Percentiles rank a stretch among this genome's conserved stretches.
These are phyloP conservation scores for Drosophila subquinaria DNA, from an alignment of 2,888 invertebrate genomes.

Conservation along the genomic window DNA sequence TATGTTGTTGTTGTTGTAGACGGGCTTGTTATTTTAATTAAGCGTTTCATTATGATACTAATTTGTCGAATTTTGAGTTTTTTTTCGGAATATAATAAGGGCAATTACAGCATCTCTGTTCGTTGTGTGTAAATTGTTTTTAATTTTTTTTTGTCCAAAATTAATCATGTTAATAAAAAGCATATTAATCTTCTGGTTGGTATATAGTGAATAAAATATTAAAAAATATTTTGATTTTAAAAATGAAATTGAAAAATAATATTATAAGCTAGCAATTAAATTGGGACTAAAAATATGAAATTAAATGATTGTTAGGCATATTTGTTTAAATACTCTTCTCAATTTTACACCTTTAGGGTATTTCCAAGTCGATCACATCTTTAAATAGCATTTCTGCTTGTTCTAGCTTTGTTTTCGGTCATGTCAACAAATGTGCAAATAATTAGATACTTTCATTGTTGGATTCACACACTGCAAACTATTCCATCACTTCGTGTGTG, in stretches of 20 bases:
- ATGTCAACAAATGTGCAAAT: slow-evolving; percentile 47
- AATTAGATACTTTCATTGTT: slow-evolving; percentile 20
- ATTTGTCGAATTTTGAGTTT: slow-evolving; percentile 54
- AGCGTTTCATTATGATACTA: slow-evolving; percentile 73
- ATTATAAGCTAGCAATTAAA: neutral
- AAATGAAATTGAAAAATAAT: no score
- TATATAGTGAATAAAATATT: neutral
- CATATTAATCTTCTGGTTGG: slow-evolving; percentile 23
- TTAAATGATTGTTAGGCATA: neutral
- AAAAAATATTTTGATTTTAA: no score
- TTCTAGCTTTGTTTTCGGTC: slow-evolving; percentile 28
- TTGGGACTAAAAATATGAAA: neutral
- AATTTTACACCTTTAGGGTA: slow-evolving; percentile 15
- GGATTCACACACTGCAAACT: slow-evolving; percentile 34
- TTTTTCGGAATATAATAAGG: slow-evolving; percentile 33
- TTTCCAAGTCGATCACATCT: neutral
- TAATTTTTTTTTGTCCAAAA: slow-evolving; percentile 14
- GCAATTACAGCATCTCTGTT: slow-evolving; percentile 43
- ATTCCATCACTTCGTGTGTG: slow-evolving; percentile 12
- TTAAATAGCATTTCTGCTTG: neutral
- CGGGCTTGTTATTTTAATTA: slow-evolving; percentile 75
- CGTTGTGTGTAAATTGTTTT: slow-evolving; percentile 18
- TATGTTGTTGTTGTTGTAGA: slow-evolving; percentile 36
- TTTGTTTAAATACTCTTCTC: neutral
- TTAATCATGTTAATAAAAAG: slow-evolving; percentile 33